These are phyloP conservation scores for Penaeus japonicus DNA, from an alignment of 1,140 invertebrate genomes.

Conservation along the genomic window DNA sequence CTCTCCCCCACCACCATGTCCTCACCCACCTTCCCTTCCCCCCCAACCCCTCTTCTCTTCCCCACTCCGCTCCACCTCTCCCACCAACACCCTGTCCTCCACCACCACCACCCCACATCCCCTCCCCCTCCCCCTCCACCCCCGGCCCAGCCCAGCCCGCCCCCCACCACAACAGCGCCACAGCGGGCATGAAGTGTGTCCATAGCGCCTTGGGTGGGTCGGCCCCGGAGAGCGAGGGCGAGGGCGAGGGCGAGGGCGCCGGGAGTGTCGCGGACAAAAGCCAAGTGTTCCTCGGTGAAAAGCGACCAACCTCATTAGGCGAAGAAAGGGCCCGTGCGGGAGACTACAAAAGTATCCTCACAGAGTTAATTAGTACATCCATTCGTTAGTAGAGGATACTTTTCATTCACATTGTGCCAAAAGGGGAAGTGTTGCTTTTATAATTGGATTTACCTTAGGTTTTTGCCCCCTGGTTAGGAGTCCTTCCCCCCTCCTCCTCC, in stretches of 20 bases:
- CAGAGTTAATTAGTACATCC: conserved; percentile 45
- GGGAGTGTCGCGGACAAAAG: conserved; percentile 10
- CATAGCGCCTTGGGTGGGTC: too few relatives aligned
- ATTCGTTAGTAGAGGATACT: conserved; percentile 45
- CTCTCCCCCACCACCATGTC: too few relatives aligned
- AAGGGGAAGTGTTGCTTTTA: conserved; percentile 45
- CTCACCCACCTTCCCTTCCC: too few relatives aligned
- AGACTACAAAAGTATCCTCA: conserved; percentile 32
- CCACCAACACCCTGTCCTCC: not conserved
- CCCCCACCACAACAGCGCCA: not conserved
- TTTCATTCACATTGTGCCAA: conserved; percentile 43
- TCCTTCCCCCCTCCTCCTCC: not conserved
- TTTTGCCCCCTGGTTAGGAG: not conserved
- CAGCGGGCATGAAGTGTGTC: not conserved
- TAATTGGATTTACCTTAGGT: conserved; percentile 44
- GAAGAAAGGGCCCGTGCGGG: conserved; percentile 21
- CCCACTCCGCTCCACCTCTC: not conserved
- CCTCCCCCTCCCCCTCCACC: not conserved
- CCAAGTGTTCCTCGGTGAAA: conserved; percentile 36
- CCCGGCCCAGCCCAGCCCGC: not conserved
- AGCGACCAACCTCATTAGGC: conserved; percentile 46
- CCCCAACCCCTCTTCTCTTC: too few relatives aligned
- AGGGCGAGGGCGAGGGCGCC: not conserved
- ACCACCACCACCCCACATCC: not conserved
- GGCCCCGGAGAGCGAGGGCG: too few relatives aligned